Percentiles rank a stretch among this genome's conserved stretches.
phyloP scores from a whole-genome alignment of 2,888 invertebrate species.

The Apantesis nais region DNA sequence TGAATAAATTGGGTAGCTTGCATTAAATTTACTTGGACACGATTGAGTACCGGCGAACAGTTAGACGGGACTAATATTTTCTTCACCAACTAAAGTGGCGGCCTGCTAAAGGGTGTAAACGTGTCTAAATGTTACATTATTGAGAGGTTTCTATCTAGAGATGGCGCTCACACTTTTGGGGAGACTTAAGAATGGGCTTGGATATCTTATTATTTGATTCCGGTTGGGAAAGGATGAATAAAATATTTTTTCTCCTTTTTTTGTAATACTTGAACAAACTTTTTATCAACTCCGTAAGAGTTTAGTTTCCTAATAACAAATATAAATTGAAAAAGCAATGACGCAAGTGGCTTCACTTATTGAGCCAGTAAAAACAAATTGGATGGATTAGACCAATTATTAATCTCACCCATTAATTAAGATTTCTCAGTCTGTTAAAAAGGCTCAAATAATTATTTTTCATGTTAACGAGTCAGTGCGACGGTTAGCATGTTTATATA shows the following conservation, averaged over 20 bases:
- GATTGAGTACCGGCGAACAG: no score
- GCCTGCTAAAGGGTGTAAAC: no score
- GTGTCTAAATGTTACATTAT: no score
- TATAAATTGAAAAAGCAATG: neutral
- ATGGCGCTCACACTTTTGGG: no score
- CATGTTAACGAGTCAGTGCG: constrained; percentile 42
- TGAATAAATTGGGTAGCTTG: no score
- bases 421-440: neutral
- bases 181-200: no score
- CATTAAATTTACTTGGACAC: no score
- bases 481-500: constrained; percentile 56
- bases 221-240: no score
- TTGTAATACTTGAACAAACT: neutral
- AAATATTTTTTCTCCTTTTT: neutral
- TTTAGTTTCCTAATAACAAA: neutral
- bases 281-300: neutral
- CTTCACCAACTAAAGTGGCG: no score
- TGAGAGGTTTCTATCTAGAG: no score
- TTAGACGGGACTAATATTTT: no score
- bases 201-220: no score
- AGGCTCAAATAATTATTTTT: constrained; percentile 25
- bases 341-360: neutral
- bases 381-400: neutral
- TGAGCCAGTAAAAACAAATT: neutral
- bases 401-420: neutral